A percentile compares a stretch with the other conserved stretches of the same genome.
These are phyloP conservation scores for Caerostris darwini DNA, from an alignment of 1,140 invertebrate species.

Conservation along the genomic window DNA sequence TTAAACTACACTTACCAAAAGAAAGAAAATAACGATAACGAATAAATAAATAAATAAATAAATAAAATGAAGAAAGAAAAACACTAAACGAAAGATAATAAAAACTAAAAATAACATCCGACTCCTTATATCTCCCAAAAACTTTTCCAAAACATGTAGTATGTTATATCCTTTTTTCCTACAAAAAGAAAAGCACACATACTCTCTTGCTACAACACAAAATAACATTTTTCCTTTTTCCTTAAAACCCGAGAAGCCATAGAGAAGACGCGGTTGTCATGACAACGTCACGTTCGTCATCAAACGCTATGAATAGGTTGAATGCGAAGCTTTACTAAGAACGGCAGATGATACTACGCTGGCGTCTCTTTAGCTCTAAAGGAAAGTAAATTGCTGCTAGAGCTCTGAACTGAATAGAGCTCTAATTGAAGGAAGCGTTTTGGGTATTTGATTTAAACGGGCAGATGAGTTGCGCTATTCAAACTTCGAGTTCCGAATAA, in stretches of 20 bases:
- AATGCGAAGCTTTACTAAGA: conserved; percentile 56
- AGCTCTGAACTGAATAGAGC: neutral
- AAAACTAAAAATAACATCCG: neutral
- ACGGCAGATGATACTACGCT: conserved; percentile 41
- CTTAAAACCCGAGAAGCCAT: neutral
- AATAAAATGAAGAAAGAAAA: neutral
- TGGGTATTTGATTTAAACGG: conserved; percentile 26
- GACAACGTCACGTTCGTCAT: conserved; percentile 47
- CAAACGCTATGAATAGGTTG: conserved; percentile 17
- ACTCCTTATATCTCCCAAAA: neutral
- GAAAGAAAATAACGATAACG: neutral
- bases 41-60: neutral
- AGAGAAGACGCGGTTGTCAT: conserved; percentile 29
- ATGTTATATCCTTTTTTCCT: neutral
- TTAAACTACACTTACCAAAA: neutral
- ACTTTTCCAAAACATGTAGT: neutral
- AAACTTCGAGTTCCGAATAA: neutral
- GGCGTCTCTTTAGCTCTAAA: neutral
- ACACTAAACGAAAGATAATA: neutral
- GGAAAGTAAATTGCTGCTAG: conserved; percentile 46
- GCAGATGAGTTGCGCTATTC: neutral
- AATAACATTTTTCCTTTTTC: conserved; percentile 31
- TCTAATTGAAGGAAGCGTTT: conserved; percentile 32
- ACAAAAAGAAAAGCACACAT: neutral
- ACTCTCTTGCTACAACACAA: neutral